Evolutionary conservation across 92 coral and sea anemone species (phyloP).

Genomic region (Plumapathes pennacea): DNA sequence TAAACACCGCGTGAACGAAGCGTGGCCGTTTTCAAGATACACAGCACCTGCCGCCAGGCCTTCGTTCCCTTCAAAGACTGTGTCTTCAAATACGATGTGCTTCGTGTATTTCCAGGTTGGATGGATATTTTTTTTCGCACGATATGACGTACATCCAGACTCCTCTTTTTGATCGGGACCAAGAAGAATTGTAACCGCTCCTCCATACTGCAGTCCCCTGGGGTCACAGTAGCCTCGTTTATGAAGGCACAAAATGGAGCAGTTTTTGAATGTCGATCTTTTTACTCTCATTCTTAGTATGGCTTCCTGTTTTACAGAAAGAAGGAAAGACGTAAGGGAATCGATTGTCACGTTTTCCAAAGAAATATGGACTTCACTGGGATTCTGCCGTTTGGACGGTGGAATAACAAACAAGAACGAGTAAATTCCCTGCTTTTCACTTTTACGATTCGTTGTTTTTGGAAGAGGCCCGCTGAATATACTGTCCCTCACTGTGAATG

Average conservation of each 20-base stretch:
- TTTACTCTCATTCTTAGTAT: neutral
- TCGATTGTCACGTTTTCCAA: constrained; percentile 12
- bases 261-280: constrained; percentile 1
- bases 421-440: too few species aligned
- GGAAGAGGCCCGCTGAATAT: neutral
- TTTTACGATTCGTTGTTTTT: too few species aligned
- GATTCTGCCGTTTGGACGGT: too few species aligned
- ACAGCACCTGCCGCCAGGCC: constrained; percentile 38
- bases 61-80: constrained; percentile 19
- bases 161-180: constrained; percentile 9
- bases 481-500: constrained; percentile 4
- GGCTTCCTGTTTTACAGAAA: constrained; percentile 1
- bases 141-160: constrained; percentile 10
- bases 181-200: constrained; percentile 15
- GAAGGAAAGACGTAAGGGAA: neutral
- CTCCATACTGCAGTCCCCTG: neutral
- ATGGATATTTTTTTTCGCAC: constrained; percentile 4
- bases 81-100: constrained; percentile 31
- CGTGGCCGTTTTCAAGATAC: constrained; percentile 20
- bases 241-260: too few species aligned
- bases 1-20: constrained; percentile 34
- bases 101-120: constrained; percentile 40
- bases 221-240: too few species aligned
- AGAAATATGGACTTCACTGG: too few species aligned
- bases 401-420: too few species aligned